Conservation (phyloP, 1,140 invertebrate genomes). For the Teleogryllus occipitalis region DNA sequence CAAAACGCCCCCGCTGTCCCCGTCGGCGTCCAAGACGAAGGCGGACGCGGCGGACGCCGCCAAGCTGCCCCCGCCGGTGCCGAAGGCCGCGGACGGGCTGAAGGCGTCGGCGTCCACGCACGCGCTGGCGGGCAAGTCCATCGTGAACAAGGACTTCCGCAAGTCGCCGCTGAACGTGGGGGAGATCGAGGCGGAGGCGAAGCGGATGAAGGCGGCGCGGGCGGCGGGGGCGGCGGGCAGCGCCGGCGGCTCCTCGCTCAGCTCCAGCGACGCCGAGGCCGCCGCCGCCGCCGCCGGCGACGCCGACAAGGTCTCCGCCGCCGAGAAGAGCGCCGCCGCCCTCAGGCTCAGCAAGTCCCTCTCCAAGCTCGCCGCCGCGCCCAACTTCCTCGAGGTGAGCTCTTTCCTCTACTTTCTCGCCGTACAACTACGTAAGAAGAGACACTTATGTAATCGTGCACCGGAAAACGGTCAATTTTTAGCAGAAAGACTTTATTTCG, state of each 20-base stretch:
- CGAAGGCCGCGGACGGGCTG: constrained; percentile 39
- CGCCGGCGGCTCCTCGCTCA: constrained; percentile 21
- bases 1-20: neutral
- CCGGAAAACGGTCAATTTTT: too few relatives aligned
- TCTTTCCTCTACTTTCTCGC: too few relatives aligned
- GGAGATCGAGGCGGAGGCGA: constrained; percentile 34
- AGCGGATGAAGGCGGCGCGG: constrained; percentile 58
- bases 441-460: too few relatives aligned
- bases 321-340: neutral
- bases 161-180: constrained; percentile 66
- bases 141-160: constrained; percentile 62
- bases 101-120: constrained; percentile 12
- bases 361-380: neutral
- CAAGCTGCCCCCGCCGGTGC: constrained; percentile 47
- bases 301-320: constrained; percentile 7
- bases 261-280: constrained; percentile 16
- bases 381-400: neutral
- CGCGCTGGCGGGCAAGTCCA: constrained; percentile 9
- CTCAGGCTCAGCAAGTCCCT: neutral
- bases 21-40: neutral
- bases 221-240: constrained; percentile 27
- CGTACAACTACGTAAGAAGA: too few relatives aligned
- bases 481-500: too few relatives aligned
- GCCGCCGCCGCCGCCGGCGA: neutral
- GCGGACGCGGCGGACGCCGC: neutral